Base-by-base conservation (phyloP, 2,113 vertebrate species). In the Chloroceryle aenea region DNA sequence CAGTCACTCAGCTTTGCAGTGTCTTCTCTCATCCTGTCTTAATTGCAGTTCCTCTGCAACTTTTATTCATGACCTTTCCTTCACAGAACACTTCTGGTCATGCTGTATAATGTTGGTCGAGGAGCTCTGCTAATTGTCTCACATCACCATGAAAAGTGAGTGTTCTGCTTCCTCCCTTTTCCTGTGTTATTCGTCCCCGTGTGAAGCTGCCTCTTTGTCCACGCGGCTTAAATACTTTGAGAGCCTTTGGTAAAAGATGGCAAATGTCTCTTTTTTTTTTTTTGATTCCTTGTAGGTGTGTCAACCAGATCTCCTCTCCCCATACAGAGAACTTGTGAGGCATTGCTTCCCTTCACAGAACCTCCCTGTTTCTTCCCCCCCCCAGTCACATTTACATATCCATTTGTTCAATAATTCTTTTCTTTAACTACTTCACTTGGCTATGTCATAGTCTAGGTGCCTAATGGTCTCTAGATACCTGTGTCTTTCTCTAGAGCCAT, bases 101-200 rank as follows among this genome's bases (percentile, higher is more conserved):
- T 0, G 3, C 29, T 47, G 25, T 16, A 16, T n/a, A 68, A 59
- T 6, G 25, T 47, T 71, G 32, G 23, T 34, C 2, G 1, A 66
- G 34, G 26, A 21, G 43, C 42, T 85, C 83, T 38, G 47, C n/a
- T 61, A 7, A 11, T 62, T 58, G 47, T 29, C 55, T 72, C 21
- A 26, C 45, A n/a, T 27, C 40, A 23, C 16, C 36, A 38, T 4
- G n/a, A 48, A 59, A 75, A 86, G 29, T 25, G 19, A 82, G 26
- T 3, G 5, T 48, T 79, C 22, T 30, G n/a, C 26, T 79, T 88
- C 34, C 21, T 30, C 40, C 58, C 59, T 58, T 63, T 38, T 58
- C 1, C 2, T 2, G n/a, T n/a, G 73, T 53, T 42, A 20, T 26
- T 58, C 48, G 30, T 23, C 32, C 58, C 38, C 0, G 0, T 40